Evolutionary conservation across 2,888 invertebrate genomes (phyloP), one percentile per base, ranked within the genome.

Genomic region (Hedya salicella): DNA sequence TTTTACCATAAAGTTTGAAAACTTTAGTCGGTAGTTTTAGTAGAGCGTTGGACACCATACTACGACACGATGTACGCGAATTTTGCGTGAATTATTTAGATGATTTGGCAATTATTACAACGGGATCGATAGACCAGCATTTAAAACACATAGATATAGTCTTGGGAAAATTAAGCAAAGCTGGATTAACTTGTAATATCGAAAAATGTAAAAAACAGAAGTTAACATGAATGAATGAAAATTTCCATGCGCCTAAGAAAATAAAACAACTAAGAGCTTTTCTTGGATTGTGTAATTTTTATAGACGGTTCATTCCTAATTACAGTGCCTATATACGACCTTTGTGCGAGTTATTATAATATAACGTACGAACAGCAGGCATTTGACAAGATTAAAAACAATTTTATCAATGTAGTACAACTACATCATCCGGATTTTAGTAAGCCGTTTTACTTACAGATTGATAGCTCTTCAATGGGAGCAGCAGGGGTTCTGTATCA

Each of bases 11-110:
- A 30, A 71, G 73, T 1, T 30, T 73, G 5, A 73, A 73, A 44
- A 71, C 71, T 0, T 67, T 68, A 0, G 75, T 78, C 0, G 73
- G 71, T 0, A 71, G 71, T 42, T 78, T 76, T 54, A 70, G 69
- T 54, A 54, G 75, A 6, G 75, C 25, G 4, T 25, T 48, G 48
- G 48, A 48, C 25, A 25, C 9, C 6, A 72, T 76, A 14, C 63
- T 77, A 42, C 75, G 73, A 1, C 70, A 54, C 9, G 73, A 73
- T 30, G 74, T 74, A 0, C 62, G 70, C 11, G 67, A 70, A 0
- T 77, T 69, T 46, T 76, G 74, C 46, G 72, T 72, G 0, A 76
- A 75, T 62, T 75, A 74, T 64, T 49, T 74, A 4, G 74, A 74
- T 52, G 75, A 75, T 64, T 48, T 76, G 1, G 73, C 71, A 0